Evolutionary conservation across 1,140 invertebrate species (phyloP).

Genomic region (Hyposmocoma kahamanoa): DNA sequence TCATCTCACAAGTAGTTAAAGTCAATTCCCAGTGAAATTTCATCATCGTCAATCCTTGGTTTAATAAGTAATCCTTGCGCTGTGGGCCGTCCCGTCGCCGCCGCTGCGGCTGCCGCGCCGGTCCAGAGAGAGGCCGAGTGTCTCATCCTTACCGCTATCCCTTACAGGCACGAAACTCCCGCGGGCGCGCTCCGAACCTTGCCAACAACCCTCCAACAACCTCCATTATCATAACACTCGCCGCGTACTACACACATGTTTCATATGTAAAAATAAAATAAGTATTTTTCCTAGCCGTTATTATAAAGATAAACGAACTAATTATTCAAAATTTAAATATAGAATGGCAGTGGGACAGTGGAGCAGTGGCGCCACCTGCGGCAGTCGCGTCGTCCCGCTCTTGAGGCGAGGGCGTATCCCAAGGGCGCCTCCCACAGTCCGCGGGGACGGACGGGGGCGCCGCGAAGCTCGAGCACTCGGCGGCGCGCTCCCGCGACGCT

Average conservation of each 20-base stretch:
- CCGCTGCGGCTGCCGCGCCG: no score
- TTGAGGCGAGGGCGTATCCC: constrained; percentile 68
- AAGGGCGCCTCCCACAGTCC: constrained; percentile 63
- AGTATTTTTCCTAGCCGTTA: no score
- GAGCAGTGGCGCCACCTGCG: constrained; percentile 59
- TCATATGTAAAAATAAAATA: background rate
- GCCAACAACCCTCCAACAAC: constrained; percentile 9
- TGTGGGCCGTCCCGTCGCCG: constrained; percentile 55
- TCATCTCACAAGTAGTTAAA: constrained; percentile 59
- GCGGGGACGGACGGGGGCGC: constrained; percentile 66
- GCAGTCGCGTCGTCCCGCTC: constrained; percentile 54
- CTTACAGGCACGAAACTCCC: constrained; percentile 37
- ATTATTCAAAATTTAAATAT: constrained; percentile 10
- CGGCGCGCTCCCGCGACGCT: constrained; percentile 68
- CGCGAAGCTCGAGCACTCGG: constrained; percentile 58
- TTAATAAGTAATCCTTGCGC: constrained; percentile 66
- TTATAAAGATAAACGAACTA: background rate
- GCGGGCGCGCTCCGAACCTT: constrained; percentile 41
- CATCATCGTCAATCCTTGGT: constrained; percentile 69
- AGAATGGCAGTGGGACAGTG: constrained; percentile 3
- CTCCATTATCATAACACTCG: constrained; percentile 32
- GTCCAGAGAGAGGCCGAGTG: constrained; percentile 55
- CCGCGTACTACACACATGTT: constrained; percentile 7
- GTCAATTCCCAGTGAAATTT: constrained; percentile 71
- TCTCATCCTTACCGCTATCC: constrained; percentile 53